Evolutionary conservation across 2,113 vertebrate species (phyloP).

Genomic region (Lutjanus erythropterus): DNA sequence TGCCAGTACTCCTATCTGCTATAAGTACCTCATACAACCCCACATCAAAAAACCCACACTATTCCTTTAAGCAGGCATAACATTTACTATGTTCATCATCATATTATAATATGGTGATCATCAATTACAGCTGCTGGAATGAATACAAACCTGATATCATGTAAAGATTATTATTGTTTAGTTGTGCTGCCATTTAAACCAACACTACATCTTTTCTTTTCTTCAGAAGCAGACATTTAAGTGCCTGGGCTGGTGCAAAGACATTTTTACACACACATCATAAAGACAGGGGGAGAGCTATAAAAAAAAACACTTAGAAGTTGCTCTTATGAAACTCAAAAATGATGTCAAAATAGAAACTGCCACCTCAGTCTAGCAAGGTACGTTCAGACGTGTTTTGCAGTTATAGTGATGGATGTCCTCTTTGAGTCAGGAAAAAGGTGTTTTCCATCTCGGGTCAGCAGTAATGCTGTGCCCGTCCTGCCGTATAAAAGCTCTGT

Average conservation of each 20-base stretch:
- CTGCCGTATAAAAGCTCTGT: background rate
- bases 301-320: background rate
- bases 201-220: background rate
- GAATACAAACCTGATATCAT: background rate
- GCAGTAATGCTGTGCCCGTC: background rate
- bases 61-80: no score
- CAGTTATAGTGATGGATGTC: conserved; percentile 16
- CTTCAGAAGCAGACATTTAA: background rate
- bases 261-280: background rate
- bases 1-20: no score
- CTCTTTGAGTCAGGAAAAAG: conserved; percentile 27
- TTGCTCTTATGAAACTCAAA: background rate
- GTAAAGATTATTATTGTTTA: background rate
- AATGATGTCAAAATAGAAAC: background rate
- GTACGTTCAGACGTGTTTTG: conserved; percentile 1
- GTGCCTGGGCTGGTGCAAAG: background rate
- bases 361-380: background rate
- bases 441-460: background rate
- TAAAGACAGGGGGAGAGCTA: background rate
- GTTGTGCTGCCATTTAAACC: background rate
- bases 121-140: background rate
- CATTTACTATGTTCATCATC: no score
- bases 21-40: no score
- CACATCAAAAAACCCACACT: no score
- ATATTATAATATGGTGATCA: no score